These are phyloP conservation scores for Eupeodes corollae DNA, from an alignment of 1,140 invertebrate species.

Conservation along the genomic window DNA sequence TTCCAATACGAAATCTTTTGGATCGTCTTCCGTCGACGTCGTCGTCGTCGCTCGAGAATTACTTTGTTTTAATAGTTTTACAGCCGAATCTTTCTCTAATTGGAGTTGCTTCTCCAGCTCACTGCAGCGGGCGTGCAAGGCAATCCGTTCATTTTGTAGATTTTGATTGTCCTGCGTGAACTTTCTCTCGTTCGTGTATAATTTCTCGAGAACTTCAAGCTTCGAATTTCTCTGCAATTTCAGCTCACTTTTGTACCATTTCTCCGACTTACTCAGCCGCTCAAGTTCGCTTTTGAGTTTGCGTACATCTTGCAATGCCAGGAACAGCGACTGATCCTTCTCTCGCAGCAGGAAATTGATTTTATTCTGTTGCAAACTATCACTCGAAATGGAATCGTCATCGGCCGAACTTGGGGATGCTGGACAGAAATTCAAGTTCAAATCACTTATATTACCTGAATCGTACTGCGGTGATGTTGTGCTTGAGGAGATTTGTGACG, in stretches of 20 bases:
- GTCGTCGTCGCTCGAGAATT: no score
- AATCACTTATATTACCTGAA: no score
- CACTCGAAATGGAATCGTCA: no score
- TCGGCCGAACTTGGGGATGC: no score
- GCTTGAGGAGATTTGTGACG: no score
- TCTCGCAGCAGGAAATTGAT: background rate
- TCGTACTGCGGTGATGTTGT: no score
- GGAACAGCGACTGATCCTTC: constrained; percentile 12
- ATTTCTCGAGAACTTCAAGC: constrained; percentile 25
- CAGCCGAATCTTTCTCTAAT: no score
- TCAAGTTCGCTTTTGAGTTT: constrained; percentile 27
- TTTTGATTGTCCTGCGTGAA: constrained; percentile 29
- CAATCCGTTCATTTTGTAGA: constrained; percentile 24
- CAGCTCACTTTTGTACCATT: constrained; percentile 32
- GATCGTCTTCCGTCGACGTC: background rate
- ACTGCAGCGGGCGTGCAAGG: constrained; percentile 17
- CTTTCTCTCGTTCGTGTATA: constrained; percentile 29
- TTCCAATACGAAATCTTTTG: constrained; percentile 17
- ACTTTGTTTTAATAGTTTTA: no score
- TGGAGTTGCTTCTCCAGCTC: constrained; percentile 13
- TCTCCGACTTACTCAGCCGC: constrained; percentile 27
- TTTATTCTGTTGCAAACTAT: no score
- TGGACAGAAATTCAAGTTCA: no score
- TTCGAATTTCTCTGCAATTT: constrained; percentile 22
- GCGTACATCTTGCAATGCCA: constrained; percentile 20